Evolutionary conservation across 37 sponge, comb jelly and placozoan species (phyloP), one percentile per base, ranked within the genome.

Genomic region (Ianthella basta): DNA sequence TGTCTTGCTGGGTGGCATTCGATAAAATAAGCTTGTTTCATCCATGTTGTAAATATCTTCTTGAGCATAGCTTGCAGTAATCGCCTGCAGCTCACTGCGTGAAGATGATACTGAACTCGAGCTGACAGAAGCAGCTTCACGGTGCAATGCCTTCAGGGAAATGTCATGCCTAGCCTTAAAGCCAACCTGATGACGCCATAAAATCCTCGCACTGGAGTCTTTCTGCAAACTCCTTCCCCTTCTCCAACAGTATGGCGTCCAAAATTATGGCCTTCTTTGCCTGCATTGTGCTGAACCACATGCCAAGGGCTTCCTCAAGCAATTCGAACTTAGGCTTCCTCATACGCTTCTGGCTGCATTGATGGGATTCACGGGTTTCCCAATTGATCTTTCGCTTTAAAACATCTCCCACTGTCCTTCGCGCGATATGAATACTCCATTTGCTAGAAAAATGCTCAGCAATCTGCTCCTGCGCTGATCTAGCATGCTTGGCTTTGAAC

Each of bases 161-260:
- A 72, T 72, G 73, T 19, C 73, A 72, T 72, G 73, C 19, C 73
- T 72, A 37, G 73, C 8, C 40, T 72, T 72, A 32, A 72, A 72
- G 37, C 73, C 73, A 72, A 72, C 73, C 40, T 8, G 37, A 38
- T 13, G 73, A 72, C 13, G 73, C 73, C 10, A 19, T 72, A 19
- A 72, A 72, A 8, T 38, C 73, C 10, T 33, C 73, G 19, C 73
- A 72, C 37, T 72, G 40, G 16, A 72, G 73, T 32, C 39, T 8
- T 34, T 12, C 14, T 34, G 73, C 37, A 72, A 72, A 34, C 8
- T 72, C 12, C 19, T 72, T 72, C 13, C 73, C 73, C 73, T 72
- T 72, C 19, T 72, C 73, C 13, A 32, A 37, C 40, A 34, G 73
- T 20, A 72, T 72, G 73, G 73, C 30, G 40, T 72, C 12, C 10